Conservation (phyloP, 1,140 invertebrate species). For the Sarcophaga bullata region DNA sequence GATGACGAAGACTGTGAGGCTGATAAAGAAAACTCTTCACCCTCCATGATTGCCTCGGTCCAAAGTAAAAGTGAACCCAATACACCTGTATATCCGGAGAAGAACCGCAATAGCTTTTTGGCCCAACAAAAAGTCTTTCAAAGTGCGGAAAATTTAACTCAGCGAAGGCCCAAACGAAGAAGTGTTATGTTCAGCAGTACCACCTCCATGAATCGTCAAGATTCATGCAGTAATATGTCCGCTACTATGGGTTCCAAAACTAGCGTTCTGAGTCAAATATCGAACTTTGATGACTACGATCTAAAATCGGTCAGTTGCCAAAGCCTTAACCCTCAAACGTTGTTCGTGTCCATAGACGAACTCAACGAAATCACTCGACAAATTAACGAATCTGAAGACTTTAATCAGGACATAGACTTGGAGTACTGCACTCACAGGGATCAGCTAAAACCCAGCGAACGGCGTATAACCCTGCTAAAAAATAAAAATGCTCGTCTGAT, state of each 20-base stretch:
- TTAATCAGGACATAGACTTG: constrained; percentile 59
- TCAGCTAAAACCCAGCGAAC: constrained; percentile 59
- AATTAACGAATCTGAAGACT: constrained; percentile 64
- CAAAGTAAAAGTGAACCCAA: constrained; percentile 46
- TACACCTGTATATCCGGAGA: constrained; percentile 43
- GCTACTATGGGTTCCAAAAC: constrained; percentile 47
- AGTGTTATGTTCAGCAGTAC: constrained; percentile 44
- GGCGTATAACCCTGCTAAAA: constrained; percentile 61
- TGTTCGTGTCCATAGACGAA: constrained; percentile 64
- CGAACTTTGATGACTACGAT: constrained; percentile 56
- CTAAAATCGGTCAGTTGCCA: constrained; percentile 64
- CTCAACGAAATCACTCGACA: constrained; percentile 62
- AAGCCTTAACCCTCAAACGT: constrained; percentile 59
- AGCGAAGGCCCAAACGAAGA: constrained; percentile 32
- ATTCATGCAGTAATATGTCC: constrained; percentile 36
- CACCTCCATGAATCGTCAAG: constrained; percentile 42
- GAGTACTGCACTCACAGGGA: constrained; percentile 63
- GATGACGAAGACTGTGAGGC: constrained; percentile 45
- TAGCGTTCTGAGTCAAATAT: constrained; percentile 48
- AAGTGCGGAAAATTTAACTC: constrained; percentile 56
- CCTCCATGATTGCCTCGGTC: constrained; percentile 16
- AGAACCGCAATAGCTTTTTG: constrained; percentile 47
- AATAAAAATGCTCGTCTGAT: constrained; percentile 62
- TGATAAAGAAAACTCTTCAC: constrained; percentile 52
- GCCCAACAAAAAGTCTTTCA: constrained; percentile 53